phyloP scores from a whole-genome alignment of 2,888 invertebrate species.

The Colletes collaris region DNA sequence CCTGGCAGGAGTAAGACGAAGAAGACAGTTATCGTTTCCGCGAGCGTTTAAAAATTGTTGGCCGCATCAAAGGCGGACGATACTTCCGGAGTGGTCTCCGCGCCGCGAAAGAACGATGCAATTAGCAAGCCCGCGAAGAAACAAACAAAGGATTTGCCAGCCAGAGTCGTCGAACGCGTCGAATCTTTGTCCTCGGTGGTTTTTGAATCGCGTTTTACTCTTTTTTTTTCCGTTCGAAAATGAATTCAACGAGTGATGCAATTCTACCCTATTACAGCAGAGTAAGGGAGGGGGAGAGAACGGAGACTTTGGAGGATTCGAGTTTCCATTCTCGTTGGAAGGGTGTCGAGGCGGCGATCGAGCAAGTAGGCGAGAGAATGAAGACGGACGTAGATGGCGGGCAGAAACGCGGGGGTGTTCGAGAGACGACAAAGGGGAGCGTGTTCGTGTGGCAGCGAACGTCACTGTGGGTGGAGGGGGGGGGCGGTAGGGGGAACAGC shows the following conservation, averaged over 20 bases:
- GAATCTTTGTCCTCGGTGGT: slow-evolving; percentile 13
- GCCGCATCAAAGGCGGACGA: slow-evolving; percentile 32
- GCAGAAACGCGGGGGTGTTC: slow-evolving; percentile 1
- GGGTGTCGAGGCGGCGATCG: slow-evolving; percentile 22
- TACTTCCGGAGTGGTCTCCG: slow-evolving; percentile 20
- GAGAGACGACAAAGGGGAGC: background rate
- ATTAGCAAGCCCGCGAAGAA: slow-evolving; percentile 20
- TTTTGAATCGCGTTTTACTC: background rate
- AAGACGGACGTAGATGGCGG: slow-evolving; percentile 38
- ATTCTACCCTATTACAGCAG: too few species aligned
- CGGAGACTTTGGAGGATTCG: slow-evolving; percentile 27
- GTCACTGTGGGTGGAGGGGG: slow-evolving; percentile 26
- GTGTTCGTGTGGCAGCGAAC: slow-evolving; percentile 30
- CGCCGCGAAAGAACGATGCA: slow-evolving; percentile 42
- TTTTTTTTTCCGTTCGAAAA: slow-evolving; percentile 38
- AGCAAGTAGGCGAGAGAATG: slow-evolving; percentile 15
- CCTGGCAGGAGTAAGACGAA: background rate
- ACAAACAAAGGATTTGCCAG: slow-evolving; percentile 2
- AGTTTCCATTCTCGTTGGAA: slow-evolving; percentile 52
- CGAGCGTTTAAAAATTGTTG: slow-evolving; percentile 41
- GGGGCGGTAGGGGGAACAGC: slow-evolving; percentile 45
- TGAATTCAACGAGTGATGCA: slow-evolving; percentile 32
- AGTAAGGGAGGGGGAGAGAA: background rate
- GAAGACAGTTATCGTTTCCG: slow-evolving; percentile 38
- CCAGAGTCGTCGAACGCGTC: slow-evolving; percentile 1